Conservation (phyloP, 2,113 vertebrate species). For the Cynopterus brachyotis region DNA sequence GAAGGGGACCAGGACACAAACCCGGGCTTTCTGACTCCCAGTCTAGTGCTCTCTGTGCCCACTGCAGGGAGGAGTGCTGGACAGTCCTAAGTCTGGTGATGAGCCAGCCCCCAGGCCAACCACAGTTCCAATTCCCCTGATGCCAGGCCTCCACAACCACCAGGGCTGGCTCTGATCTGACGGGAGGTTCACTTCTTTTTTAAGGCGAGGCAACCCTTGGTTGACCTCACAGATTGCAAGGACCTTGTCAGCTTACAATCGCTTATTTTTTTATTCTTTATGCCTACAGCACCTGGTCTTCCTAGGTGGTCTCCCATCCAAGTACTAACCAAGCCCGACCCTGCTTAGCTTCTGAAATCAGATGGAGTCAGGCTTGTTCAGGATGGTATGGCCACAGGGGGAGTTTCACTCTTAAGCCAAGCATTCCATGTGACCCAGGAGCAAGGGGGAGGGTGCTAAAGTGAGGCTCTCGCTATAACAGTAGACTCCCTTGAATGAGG, state of each 20-base stretch:
- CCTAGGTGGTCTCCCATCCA: no score
- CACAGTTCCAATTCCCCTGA: background rate
- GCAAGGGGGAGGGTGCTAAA: background rate
- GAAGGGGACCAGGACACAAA: background rate
- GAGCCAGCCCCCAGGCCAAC: background rate
- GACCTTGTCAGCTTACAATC: no score
- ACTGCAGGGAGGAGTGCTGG: background rate
- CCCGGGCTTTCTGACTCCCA: background rate
- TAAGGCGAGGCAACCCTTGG: no score
- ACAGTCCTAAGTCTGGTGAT: background rate
- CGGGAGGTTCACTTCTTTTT: background rate
- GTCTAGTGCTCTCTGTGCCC: background rate
- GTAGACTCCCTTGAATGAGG: background rate
- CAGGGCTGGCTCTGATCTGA: background rate
- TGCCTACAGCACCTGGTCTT: no score
- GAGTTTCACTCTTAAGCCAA: background rate
- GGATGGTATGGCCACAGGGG: no score
- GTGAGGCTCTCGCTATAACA: background rate
- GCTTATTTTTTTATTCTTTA: no score
- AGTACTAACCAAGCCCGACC: no score
- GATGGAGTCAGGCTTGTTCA: no score
- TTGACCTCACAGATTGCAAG: no score
- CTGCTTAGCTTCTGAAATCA: no score
- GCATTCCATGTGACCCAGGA: background rate
- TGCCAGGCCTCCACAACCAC: background rate